These are phyloP conservation scores for Machaerirhynchus nigripectus DNA, from an alignment of 2,113 vertebrate genomes.

Conservation along the genomic window DNA sequence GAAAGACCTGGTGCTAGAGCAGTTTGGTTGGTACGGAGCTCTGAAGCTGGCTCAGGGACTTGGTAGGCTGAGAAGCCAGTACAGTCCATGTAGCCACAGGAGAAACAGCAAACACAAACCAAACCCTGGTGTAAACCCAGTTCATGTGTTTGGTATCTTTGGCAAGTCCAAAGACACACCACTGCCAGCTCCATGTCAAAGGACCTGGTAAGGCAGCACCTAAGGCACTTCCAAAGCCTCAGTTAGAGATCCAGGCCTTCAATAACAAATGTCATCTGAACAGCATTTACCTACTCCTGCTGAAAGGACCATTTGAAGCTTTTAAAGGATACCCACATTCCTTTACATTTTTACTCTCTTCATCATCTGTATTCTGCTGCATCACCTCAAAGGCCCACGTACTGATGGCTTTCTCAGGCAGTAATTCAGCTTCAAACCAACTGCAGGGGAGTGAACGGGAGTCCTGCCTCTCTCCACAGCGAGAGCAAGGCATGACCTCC, in stretches of 20 bases:
- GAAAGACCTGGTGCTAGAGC: background rate
- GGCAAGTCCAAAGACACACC: background rate
- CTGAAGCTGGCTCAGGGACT: background rate
- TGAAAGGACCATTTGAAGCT: background rate
- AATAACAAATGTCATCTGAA: background rate
- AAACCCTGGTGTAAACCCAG: background rate
- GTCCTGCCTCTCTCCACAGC: background rate
- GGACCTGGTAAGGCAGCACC: background rate
- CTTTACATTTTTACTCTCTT: background rate
- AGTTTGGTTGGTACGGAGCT: background rate
- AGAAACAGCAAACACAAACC: background rate
- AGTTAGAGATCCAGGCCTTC: background rate
- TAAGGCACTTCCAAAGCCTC: background rate
- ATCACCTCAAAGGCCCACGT: background rate
- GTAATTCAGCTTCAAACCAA: slow-evolving; percentile 23
- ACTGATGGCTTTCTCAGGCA: background rate
- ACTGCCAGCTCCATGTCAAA: background rate
- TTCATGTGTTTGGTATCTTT: background rate
- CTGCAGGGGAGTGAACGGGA: background rate
- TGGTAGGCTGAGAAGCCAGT: background rate
- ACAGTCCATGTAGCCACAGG: background rate
- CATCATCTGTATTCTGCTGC: background rate
- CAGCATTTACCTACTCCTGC: background rate
- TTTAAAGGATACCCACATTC: background rate
- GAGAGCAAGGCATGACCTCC: background rate